phyloP scores from a whole-genome alignment of 2,888 invertebrate genomes.

The Acleris cristana region DNA sequence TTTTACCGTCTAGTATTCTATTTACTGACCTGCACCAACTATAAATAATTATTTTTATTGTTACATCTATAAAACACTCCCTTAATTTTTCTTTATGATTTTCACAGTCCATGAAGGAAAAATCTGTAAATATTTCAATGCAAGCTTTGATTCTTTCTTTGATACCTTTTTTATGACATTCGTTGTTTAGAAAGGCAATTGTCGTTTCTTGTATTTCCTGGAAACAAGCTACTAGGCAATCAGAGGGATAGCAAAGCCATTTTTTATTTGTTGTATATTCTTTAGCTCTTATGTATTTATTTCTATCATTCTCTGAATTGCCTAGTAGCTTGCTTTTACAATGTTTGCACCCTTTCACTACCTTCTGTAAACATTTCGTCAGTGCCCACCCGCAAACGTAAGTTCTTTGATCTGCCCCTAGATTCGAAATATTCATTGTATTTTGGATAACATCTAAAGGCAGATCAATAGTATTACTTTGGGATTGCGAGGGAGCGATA shows the following conservation, averaged over 20 bases:
- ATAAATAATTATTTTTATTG: constrained; percentile 36
- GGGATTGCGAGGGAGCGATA: not conserved
- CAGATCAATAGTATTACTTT: not conserved
- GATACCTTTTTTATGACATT: constrained; percentile 2
- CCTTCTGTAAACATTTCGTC: constrained; percentile 1
- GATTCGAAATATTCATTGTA: not conserved
- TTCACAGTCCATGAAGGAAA: too few relatives aligned
- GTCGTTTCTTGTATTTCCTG: constrained; percentile 14
- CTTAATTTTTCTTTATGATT: not conserved
- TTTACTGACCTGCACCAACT: constrained; percentile 40
- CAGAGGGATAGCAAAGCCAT: constrained; percentile 15
- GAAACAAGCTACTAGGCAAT: constrained; percentile 2
- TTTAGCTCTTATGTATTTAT: constrained; percentile 9
- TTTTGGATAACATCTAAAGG: not conserved
- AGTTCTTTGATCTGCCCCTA: constrained; percentile 1
- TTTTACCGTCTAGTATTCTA: constrained; percentile 37
- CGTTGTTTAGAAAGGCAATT: constrained; percentile 7
- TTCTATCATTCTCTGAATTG: not conserved
- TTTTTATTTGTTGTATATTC: constrained; percentile 6
- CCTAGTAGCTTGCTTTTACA: constrained; percentile 10
- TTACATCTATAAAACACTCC: not conserved
- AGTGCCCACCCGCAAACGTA: constrained; percentile 18
- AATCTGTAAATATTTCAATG: too few relatives aligned
- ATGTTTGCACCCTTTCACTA: constrained; percentile 2
- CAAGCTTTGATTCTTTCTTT: constrained; percentile 1